Evolutionary conservation across 1,140 invertebrate genomes (phyloP), one percentile per base, ranked within the genome.

Genomic region (Muscidifurax raptorellus): DNA sequence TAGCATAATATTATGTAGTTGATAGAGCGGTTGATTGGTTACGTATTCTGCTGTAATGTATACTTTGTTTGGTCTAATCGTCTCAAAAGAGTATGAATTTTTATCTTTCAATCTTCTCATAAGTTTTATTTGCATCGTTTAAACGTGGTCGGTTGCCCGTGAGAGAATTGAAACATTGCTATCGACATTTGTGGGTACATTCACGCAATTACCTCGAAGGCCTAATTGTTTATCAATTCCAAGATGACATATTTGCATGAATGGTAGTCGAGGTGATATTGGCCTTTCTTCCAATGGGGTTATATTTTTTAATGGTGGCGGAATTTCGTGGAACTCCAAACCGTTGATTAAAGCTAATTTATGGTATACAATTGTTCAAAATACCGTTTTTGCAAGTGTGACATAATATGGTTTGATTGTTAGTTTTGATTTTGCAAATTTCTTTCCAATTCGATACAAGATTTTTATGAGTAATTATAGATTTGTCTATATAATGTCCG

Each of bases 171-270:
- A 44, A 78, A 85, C 66, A 72, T 59, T 59, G 36, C 15, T 77
- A 72, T 85, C 52, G 0, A 85, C 32, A 72, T 82, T 18, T 0
- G 66, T 40, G 27, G 80, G 84, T 22, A 85, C 80, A 64, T 85
- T 85, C 2, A 85, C 84, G 59, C 72, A 82, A 72, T 85, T 85
- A 71, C 84, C 84, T 71, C 27, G 32, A 18, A 85, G 44, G 0
- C 84, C 80, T 59, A 64, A 82, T 85, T 85, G 84, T 85, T 85
- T 82, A 78, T 78, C 84, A 4, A 85, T 71, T 36, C 84, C 80
- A 47, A 85, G 66, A 9, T 67, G 59, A 28, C 80, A 22, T 36
- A 85, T 85, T 85, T 82, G 72, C 67, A 85, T 32, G 25, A 85
- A 82, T 78, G 84, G 84, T 79, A 85, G 27, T 52, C 84, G 59